phyloP scores from a whole-genome alignment of 2,888 invertebrate genomes.

The Philopedon plagiatum region DNA sequence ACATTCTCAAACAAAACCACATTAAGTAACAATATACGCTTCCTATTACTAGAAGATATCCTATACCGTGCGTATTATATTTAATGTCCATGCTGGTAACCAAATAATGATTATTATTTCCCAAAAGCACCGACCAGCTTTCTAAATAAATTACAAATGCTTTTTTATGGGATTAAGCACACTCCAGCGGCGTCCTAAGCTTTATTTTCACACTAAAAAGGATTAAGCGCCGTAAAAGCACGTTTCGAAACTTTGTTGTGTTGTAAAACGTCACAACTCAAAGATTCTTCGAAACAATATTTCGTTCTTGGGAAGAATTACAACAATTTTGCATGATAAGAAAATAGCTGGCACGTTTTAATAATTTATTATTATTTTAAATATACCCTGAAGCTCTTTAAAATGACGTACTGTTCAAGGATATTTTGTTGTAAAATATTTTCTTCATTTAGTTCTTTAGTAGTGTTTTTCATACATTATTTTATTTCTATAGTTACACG shows the following conservation, averaged over 20 bases:
- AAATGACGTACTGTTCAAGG: not conserved
- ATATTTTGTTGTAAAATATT: not conserved
- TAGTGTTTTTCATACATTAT: not conserved
- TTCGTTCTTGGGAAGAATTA: not conserved
- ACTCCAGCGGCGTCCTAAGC: constrained; percentile 24
- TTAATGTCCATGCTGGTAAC: not conserved
- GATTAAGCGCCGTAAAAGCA: constrained; percentile 29
- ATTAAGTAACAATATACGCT: not conserved
- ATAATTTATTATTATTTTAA: not conserved
- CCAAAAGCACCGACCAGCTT: not conserved
- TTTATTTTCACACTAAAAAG: constrained; percentile 33
- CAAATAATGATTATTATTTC: not conserved
- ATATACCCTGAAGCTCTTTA: not conserved
- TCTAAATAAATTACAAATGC: constrained; percentile 15
- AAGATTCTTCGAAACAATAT: not conserved
- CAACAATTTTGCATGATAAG: not conserved
- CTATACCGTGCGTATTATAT: not conserved
- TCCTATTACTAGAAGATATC: not conserved
- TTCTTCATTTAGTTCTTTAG: not conserved
- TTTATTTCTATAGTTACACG: not conserved
- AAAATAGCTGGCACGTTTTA: not conserved
- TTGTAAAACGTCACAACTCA: not conserved
- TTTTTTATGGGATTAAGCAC: constrained; percentile 28
- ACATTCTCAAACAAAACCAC: not conserved
- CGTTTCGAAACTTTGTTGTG: constrained; percentile 19